Conservation (phyloP, 2,888 invertebrate genomes). For the Acleris sparsana region DNA sequence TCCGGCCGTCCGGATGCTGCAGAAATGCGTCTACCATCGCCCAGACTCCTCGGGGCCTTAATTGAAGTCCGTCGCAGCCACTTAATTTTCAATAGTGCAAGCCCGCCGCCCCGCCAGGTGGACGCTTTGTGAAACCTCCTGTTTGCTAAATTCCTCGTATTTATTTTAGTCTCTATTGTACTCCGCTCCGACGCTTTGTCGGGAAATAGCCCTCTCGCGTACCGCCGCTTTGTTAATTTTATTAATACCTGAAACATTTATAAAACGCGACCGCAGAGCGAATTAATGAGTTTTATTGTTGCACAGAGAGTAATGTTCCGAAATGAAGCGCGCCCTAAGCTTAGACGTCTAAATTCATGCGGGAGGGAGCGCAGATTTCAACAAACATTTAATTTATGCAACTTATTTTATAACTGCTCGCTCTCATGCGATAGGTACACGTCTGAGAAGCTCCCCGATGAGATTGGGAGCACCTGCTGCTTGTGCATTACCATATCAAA, state of each 20-base stretch:
- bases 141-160: constrained; percentile 81
- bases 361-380: constrained; percentile 59
- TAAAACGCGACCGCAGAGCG: constrained; percentile 76
- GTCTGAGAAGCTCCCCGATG: constrained; percentile 47
- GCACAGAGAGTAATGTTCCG: constrained; percentile 73
- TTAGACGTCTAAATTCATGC: constrained; percentile 64
- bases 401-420: constrained; percentile 66
- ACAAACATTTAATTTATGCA: constrained; percentile 62
- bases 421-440: constrained; percentile 49
- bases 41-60: constrained; percentile 61
- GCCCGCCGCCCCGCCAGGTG: constrained; percentile 62
- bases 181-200: constrained; percentile 75
- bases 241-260: constrained; percentile 83
- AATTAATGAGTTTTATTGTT: constrained; percentile 83
- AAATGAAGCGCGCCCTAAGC: constrained; percentile 65
- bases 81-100: constrained; percentile 70
- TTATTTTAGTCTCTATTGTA: constrained; percentile 82
- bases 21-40: constrained; percentile 46
- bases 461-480: constrained; percentile 65
- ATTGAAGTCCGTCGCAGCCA: constrained; percentile 67
- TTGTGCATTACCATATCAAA: constrained; percentile 55
- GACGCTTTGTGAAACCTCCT: constrained; percentile 73
- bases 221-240: constrained; percentile 80
- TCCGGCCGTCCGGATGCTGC: background rate
- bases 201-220: constrained; percentile 76